A percentile compares a stretch with the other conserved stretches of the same genome.
These are phyloP conservation scores for Cephalopholis sonnerati DNA, from an alignment of 2,113 vertebrate species.

Conservation along the genomic window DNA sequence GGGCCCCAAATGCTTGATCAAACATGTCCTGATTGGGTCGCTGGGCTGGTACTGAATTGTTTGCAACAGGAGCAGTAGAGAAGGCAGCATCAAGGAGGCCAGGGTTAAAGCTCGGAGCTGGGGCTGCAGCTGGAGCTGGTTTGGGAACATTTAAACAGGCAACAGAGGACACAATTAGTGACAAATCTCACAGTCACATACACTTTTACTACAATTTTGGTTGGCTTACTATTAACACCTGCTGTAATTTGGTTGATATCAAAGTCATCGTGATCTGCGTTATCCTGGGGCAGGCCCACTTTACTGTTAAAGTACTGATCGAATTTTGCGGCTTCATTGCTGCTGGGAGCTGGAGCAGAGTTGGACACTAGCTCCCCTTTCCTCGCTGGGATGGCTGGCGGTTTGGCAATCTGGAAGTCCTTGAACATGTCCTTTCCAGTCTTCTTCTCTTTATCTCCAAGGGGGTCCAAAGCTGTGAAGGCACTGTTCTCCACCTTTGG, in stretches of 20 bases:
- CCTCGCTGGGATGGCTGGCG: constrained; percentile 89
- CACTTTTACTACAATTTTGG: not conserved
- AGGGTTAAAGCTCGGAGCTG: constrained; percentile 44
- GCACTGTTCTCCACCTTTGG: constrained; percentile 88
- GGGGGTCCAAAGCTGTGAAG: constrained; percentile 93
- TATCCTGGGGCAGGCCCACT: constrained; percentile 85
- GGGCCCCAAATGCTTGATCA: constrained; percentile 87
- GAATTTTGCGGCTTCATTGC: constrained; percentile 80
- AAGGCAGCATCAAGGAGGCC: constrained; percentile 75
- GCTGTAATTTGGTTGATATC: constrained; percentile 84
- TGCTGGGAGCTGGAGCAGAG: constrained; percentile 58
- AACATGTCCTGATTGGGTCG: constrained; percentile 76
- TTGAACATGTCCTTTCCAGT: constrained; percentile 96
- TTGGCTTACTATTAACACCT: constrained; percentile 78
- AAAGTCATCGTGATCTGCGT: constrained; percentile 84
- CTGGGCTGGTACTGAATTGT: constrained; percentile 42
- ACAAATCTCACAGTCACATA: not conserved
- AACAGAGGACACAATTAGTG: constrained; percentile 1
- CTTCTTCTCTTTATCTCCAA: constrained; percentile 93
- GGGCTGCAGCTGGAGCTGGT: constrained; percentile 65
- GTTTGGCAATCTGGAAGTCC: constrained; percentile 93
- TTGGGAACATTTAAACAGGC: constrained; percentile 82
- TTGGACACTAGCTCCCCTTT: constrained; percentile 83
- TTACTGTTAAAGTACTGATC: constrained; percentile 87
- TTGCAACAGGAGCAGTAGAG: constrained; percentile 47